phyloP scores from a whole-genome alignment of 2,797 vertebrate species.

The Cygnus olor region DNA sequence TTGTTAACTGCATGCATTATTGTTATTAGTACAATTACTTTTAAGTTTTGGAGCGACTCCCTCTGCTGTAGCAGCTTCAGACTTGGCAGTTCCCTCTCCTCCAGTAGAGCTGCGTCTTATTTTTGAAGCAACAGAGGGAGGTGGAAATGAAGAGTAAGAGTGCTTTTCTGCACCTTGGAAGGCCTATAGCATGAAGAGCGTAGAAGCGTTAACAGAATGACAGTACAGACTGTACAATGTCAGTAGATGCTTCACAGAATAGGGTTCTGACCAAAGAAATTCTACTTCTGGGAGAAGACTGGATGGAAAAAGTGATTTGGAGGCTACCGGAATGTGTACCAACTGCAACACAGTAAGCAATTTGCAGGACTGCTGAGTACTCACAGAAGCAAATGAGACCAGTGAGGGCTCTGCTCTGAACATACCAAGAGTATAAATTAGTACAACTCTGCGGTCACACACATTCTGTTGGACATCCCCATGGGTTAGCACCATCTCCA shows the following conservation, averaged over 20 bases:
- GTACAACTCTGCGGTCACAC: not conserved
- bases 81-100: not conserved
- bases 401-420: not conserved
- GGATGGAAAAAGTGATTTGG: not conserved
- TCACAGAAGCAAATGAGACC: not conserved
- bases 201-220: not conserved
- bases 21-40: not conserved
- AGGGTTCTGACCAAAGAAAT: not conserved
- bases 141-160: not conserved
- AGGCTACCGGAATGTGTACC: not conserved
- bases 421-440: not conserved
- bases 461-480: not conserved
- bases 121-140: not conserved
- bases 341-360: not conserved
- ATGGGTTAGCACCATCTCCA: not conserved
- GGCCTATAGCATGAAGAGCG: no score
- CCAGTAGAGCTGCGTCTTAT: not conserved
- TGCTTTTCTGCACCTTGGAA: not conserved
- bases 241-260: not conserved
- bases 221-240: not conserved
- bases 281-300: not conserved
- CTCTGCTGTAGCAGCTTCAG: not conserved
- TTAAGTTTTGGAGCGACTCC: not conserved
- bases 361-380: not conserved
- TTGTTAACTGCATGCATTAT: not conserved